Percentiles rank a stretch among this genome's conserved stretches.
Evolutionary conservation across 2,888 invertebrate genomes (phyloP).

Genomic region (Sphecodes monilicornis): DNA sequence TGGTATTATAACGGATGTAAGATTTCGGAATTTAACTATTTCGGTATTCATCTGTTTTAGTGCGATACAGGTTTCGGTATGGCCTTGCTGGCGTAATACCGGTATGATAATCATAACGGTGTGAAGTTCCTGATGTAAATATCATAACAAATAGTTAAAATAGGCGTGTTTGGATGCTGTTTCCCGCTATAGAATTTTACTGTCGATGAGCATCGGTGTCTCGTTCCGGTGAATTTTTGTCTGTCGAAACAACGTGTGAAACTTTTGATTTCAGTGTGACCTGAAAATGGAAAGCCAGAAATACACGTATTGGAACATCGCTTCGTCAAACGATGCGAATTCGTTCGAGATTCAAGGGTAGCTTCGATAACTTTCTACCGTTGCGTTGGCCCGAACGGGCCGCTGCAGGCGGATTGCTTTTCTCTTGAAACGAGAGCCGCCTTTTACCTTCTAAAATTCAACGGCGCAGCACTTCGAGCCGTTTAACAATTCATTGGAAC

Average conservation of each 20-base stretch:
- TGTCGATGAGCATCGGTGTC: not conserved
- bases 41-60: no score
- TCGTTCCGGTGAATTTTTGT: not conserved
- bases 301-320: not conserved
- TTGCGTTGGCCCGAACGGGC: not conserved
- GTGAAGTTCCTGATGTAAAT: not conserved
- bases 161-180: not conserved
- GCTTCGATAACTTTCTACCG: not conserved
- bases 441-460: not conserved
- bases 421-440: not conserved
- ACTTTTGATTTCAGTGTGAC: not conserved
- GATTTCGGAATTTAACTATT: no score
- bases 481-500: slow-evolving; percentile 10
- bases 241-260: not conserved
- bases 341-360: not conserved
- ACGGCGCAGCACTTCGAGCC: not conserved
- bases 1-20: no score
- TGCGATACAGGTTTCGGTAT: no score
- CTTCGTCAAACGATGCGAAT: not conserved
- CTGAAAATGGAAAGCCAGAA: not conserved
- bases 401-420: not conserved
- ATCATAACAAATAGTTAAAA: not conserved
- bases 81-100: no score
- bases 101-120: no score
- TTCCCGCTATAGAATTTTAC: not conserved